A percentile compares a stretch with the other conserved stretches of the same genome.
Evolutionary conservation across 2,888 invertebrate species (phyloP).

Genomic region (Sialis lutaria): DNA sequence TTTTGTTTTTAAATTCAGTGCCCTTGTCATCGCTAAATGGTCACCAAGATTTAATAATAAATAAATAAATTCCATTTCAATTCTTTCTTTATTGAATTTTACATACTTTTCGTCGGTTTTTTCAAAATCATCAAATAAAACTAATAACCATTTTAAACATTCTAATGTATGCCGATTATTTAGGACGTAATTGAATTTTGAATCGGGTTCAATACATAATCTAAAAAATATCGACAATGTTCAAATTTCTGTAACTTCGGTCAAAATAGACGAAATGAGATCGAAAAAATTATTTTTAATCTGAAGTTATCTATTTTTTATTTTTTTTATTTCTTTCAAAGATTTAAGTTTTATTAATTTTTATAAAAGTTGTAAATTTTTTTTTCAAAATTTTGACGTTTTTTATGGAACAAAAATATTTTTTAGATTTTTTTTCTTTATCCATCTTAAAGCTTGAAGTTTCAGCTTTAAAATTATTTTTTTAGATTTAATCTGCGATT

Average conservation of each 20-base stretch:
- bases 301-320: neutral
- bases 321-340: neutral
- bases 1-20: conserved; percentile 24
- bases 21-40: conserved; percentile 33
- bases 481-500: too few relatives aligned
- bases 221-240: conserved; percentile 24
- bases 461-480: too few relatives aligned
- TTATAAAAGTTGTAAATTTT: too few relatives aligned
- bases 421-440: too few relatives aligned
- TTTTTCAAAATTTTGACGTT: too few relatives aligned
- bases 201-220: conserved; percentile 34
- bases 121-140: conserved; percentile 33
- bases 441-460: too few relatives aligned
- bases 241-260: neutral
- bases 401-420: too few relatives aligned
- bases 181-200: conserved; percentile 46
- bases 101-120: conserved; percentile 11
- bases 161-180: conserved; percentile 54
- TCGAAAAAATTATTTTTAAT: neutral
- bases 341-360: conserved; percentile 8
- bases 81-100: conserved; percentile 15
- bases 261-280: neutral
- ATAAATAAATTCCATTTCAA: conserved; percentile 48
- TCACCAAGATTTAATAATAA: conserved; percentile 47
- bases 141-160: conserved; percentile 47